Conservation (phyloP, 2,113 vertebrate species). For the Azemiops feae region DNA sequence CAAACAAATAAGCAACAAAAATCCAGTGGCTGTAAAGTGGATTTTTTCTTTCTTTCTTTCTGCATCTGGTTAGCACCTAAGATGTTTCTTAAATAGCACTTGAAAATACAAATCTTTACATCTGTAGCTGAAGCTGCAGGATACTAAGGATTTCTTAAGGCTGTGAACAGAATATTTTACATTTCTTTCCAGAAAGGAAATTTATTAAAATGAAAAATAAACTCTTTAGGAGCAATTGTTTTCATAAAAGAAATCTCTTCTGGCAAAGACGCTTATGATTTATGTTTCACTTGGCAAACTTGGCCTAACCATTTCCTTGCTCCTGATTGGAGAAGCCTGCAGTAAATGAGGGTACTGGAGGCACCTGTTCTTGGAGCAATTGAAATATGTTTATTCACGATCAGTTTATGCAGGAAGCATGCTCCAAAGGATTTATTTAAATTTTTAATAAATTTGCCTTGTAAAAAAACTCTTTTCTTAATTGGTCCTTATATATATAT, state of each 20-base stretch:
- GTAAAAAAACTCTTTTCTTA: constrained; percentile 63
- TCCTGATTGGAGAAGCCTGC: constrained; percentile 56
- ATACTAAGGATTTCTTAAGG: constrained; percentile 49
- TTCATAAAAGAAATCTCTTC: constrained; percentile 69
- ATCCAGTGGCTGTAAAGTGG: constrained; percentile 27
- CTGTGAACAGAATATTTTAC: constrained; percentile 57
- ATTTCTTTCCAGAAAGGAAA: constrained; percentile 58
- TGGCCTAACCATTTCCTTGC: constrained; percentile 62
- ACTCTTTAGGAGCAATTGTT: constrained; percentile 67
- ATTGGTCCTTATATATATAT: constrained; percentile 47
- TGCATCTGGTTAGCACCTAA: constrained; percentile 20
- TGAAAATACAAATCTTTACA: constrained; percentile 62
- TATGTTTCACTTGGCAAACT: constrained; percentile 67
- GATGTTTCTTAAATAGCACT: constrained; percentile 32
- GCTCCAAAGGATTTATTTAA: constrained; percentile 65
- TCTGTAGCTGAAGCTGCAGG: constrained; percentile 57
- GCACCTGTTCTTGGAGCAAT: constrained; percentile 61
- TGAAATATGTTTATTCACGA: constrained; percentile 69
- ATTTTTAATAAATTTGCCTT: constrained; percentile 66
- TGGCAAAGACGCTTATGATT: constrained; percentile 64
- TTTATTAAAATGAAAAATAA: constrained; percentile 62
- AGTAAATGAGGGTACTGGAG: constrained; percentile 50
- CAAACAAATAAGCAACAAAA: constrained; percentile 39
- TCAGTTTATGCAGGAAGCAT: constrained; percentile 59
- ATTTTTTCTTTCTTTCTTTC: constrained; percentile 23